Conservation (phyloP, 2,888 invertebrate genomes). For the Acanthococcus lagerstroemiae region DNA sequence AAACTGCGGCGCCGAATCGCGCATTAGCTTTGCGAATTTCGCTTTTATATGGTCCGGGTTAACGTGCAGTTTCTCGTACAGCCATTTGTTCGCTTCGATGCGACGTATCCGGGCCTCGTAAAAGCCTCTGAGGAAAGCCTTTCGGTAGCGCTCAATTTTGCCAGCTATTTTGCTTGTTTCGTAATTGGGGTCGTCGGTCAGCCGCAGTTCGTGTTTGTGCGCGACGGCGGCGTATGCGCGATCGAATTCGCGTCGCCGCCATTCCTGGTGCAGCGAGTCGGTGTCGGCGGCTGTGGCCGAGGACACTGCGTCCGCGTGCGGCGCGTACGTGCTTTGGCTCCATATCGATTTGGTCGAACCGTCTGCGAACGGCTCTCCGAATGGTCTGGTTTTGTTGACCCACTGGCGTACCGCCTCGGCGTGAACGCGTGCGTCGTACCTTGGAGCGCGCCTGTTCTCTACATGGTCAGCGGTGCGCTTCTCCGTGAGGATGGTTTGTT, state of each 20-base stretch:
- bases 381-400: conserved; percentile 9
- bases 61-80: conserved; percentile 19
- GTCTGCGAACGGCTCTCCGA: neutral
- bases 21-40: conserved; percentile 8
- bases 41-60: conserved; percentile 12
- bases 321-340: neutral
- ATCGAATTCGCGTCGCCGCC: conserved; percentile 18
- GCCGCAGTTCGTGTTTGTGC: neutral
- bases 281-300: neutral
- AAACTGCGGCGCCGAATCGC: conserved; percentile 1
- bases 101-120: conserved; percentile 15
- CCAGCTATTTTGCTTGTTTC: conserved; percentile 8
- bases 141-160: conserved; percentile 11
- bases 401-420: neutral
- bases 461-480: neutral
- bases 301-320: neutral
- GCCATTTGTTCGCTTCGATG: conserved; percentile 17
- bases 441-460: neutral
- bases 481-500: conserved; percentile 4
- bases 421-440: neutral
- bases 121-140: conserved; percentile 19
- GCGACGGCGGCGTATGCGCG: neutral
- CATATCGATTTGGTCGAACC: neutral
- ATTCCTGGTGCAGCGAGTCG: conserved; percentile 2
- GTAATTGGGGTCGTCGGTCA: neutral